These are phyloP conservation scores for Platysternon megacephalum DNA, from an alignment of 2,113 vertebrate species.

Conservation along the genomic window DNA sequence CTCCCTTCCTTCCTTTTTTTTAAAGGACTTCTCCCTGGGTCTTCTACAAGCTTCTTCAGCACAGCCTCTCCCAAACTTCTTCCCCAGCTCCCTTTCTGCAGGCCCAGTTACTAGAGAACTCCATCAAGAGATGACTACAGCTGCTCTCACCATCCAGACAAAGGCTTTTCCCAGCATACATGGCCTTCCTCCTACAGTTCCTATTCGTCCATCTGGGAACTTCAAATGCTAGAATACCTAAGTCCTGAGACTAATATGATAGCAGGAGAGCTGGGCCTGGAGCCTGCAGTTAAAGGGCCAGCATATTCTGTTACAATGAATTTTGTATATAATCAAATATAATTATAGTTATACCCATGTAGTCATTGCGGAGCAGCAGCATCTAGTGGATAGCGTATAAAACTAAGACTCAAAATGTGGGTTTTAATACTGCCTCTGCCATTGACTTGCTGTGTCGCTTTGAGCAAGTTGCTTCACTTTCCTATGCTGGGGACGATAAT, in stretches of 20 bases:
- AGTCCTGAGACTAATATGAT: background rate
- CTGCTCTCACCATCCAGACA: background rate
- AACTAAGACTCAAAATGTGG: background rate
- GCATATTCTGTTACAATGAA: background rate
- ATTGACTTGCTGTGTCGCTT: background rate
- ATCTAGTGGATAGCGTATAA: background rate
- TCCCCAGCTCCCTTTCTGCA: background rate
- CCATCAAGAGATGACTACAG: background rate
- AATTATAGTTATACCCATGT: background rate
- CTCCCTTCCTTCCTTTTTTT: no score
- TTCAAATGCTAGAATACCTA: background rate
- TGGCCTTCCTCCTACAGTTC: background rate
- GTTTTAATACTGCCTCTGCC: background rate
- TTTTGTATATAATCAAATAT: accelerated
- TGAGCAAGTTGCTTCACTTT: background rate
- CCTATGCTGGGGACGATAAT: background rate
- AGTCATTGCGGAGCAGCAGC: background rate
- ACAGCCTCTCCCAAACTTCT: background rate
- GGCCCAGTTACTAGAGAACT: background rate
- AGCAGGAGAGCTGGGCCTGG: background rate
- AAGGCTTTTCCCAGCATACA: background rate
- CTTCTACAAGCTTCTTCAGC: background rate
- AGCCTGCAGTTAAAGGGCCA: background rate
- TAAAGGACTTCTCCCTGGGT: background rate
- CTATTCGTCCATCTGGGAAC: background rate